Evolutionary conservation across 2,888 invertebrate species (phyloP).

Genomic region (Malacosoma neustria): DNA sequence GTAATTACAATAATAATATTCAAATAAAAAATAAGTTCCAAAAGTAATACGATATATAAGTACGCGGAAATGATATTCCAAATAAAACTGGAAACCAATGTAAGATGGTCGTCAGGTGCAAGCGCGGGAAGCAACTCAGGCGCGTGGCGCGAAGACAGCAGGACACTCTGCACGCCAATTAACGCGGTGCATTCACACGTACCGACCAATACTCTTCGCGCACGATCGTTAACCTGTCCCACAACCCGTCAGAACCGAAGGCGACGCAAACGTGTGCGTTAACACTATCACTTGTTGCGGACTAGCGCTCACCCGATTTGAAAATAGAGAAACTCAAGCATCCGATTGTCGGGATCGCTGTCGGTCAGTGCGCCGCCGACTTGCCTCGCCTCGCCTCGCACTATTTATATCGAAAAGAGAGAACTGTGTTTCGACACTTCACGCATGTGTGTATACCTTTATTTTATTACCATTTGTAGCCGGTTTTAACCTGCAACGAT

Average conservation of each 20-base stretch:
- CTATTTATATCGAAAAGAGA: slow-evolving; percentile 70
- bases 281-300: slow-evolving; percentile 21
- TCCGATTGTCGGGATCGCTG: slow-evolving; percentile 69
- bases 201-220: slow-evolving; percentile 33
- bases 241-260: slow-evolving; percentile 16
- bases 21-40: too few relatives aligned
- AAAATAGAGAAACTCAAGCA: slow-evolving; percentile 72
- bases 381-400: slow-evolving; percentile 48
- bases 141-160: slow-evolving; percentile 60
- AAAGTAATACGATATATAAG: too few relatives aligned
- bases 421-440: slow-evolving; percentile 62
- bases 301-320: slow-evolving; percentile 51
- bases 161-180: slow-evolving; percentile 64
- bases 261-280: slow-evolving; percentile 44
- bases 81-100: slow-evolving; percentile 44
- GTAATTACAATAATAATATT: too few relatives aligned
- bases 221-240: slow-evolving; percentile 33
- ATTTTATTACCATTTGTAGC: slow-evolving; percentile 71
- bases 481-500: slow-evolving; percentile 64
- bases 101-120: slow-evolving; percentile 26
- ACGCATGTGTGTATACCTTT: slow-evolving; percentile 57
- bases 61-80: slow-evolving; percentile 18
- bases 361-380: slow-evolving; percentile 54
- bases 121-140: too few relatives aligned
- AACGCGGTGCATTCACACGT: slow-evolving; percentile 64